Evolutionary conservation across 2,113 vertebrate genomes (phyloP).

Genomic region (Ceyx melanurus): DNA sequence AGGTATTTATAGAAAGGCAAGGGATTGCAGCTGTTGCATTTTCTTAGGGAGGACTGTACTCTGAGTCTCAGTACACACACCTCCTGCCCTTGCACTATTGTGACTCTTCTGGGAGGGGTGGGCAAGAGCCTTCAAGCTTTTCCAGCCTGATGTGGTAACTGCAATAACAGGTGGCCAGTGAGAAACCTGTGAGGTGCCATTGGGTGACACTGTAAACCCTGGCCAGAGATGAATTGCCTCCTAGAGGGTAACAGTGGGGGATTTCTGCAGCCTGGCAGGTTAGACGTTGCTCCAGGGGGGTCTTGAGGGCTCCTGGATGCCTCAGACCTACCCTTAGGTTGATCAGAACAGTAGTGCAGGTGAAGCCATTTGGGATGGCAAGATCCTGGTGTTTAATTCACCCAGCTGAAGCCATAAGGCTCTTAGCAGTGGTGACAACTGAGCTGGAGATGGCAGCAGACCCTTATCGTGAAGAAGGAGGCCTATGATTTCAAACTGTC

Average conservation of each 20-base stretch:
- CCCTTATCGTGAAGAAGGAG: background rate
- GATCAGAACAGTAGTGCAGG: fast-evolving
- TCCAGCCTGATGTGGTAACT: background rate
- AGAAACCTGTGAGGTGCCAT: background rate
- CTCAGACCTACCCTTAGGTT: background rate
- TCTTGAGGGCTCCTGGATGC: background rate
- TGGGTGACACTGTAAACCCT: background rate
- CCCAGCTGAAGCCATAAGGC: fast-evolving
- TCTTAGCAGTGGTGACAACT: conserved; percentile 23
- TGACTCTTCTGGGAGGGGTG: background rate
- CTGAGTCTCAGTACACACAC: background rate
- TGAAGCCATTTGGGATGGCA: background rate
- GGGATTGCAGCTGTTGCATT: background rate
- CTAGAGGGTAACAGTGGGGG: fast-evolving
- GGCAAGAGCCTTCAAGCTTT: background rate
- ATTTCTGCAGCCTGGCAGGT: background rate
- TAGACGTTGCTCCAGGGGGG: background rate
- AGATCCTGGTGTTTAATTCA: background rate
- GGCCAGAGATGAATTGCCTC: background rate
- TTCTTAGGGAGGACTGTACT: background rate
- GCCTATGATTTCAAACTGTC: background rate
- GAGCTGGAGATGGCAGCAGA: conserved; percentile 65
- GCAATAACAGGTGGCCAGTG: background rate
- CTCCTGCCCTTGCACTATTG: fast-evolving
- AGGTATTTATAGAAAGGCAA: background rate